phyloP scores from a whole-genome alignment of 2,888 invertebrate genomes.

The Xestia rhomboidea region DNA sequence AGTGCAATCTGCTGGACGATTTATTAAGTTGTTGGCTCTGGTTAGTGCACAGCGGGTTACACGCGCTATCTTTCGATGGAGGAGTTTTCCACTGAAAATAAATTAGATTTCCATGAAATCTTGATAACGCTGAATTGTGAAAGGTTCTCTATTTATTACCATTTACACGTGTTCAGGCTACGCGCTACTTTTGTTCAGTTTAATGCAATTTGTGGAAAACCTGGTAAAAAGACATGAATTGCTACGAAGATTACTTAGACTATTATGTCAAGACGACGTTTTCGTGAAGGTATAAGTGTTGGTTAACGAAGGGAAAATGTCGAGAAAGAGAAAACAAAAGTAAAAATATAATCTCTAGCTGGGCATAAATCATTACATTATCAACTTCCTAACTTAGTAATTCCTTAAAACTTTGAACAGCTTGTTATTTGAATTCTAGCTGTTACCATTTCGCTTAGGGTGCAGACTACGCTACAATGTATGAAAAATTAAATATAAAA shows the following conservation, averaged over 20 bases:
- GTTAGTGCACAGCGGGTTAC: constrained; percentile 53
- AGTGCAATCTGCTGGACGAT: constrained; percentile 69
- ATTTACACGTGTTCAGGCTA: constrained; percentile 4
- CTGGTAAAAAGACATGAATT: neutral
- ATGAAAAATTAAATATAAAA: constrained; percentile 59
- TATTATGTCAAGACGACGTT: neutral
- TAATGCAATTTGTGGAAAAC: neutral
- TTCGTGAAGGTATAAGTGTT: neutral
- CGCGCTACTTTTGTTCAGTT: neutral
- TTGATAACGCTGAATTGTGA: constrained; percentile 3
- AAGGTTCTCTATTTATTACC: constrained; percentile 7
- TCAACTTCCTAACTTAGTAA: neutral
- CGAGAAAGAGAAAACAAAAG: neutral
- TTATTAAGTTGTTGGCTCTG: constrained; percentile 73
- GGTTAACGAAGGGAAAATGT: neutral
- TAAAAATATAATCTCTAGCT: neutral
- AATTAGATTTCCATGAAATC: constrained; percentile 32
- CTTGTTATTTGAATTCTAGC: neutral
- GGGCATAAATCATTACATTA: neutral
- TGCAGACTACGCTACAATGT: constrained; percentile 18
- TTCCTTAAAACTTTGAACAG: neutral
- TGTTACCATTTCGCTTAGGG: neutral
- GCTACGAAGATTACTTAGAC: neutral
- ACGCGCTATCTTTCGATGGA: constrained; percentile 52
- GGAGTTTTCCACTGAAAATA: constrained; percentile 42